A percentile compares a stretch with the other conserved stretches of the same genome.
These are phyloP conservation scores for Desmodus rotundus DNA, from an alignment of 2,113 vertebrate species.

Conservation along the genomic window DNA sequence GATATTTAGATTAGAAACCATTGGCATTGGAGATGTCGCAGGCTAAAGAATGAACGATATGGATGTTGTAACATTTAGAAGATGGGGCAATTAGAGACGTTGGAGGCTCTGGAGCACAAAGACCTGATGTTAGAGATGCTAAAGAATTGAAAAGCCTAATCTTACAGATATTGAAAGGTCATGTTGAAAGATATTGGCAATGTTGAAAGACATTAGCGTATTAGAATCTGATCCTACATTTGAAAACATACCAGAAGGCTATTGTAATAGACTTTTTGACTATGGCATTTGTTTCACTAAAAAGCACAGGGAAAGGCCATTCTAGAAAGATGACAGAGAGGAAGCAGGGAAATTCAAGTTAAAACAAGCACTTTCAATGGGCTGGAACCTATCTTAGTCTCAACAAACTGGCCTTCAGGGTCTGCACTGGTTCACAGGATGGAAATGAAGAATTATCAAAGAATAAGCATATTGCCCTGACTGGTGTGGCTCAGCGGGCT, in stretches of 20 bases:
- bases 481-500: too few relatives aligned
- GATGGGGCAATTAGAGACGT: background rate
- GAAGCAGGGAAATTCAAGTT: conserved; percentile 5
- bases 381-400: background rate
- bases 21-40: background rate
- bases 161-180: background rate
- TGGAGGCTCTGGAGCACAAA: background rate
- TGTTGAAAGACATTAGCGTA: background rate
- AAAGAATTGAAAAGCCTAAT: conserved; percentile 1
- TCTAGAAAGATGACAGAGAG: background rate
- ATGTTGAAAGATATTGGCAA: background rate
- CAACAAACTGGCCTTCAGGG: background rate
- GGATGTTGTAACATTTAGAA: background rate
- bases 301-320: background rate
- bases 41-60: background rate
- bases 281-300: background rate
- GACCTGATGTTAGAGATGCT: background rate
- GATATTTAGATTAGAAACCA: conserved; percentile 14
- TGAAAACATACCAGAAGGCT: background rate
- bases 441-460: background rate
- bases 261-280: background rate
- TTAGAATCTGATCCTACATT: background rate
- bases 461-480: background rate
- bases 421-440: background rate
- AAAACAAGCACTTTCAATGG: conserved; percentile 11